Base-by-base conservation (phyloP, 2,797 vertebrate genomes). In the Helicolenus hilgendorfi region DNA sequence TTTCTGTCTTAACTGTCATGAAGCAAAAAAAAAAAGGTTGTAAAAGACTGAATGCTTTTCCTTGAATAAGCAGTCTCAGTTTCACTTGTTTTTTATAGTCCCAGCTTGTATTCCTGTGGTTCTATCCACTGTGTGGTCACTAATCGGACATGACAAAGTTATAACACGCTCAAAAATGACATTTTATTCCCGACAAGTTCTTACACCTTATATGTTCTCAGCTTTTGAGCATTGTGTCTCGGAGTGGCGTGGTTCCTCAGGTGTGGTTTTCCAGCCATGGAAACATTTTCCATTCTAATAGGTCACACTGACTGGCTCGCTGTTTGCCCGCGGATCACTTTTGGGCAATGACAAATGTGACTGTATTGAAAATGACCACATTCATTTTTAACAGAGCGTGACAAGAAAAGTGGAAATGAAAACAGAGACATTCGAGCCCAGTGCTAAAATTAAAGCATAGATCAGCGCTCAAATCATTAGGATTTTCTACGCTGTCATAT, bases 231-330 rank as follows among this genome's bases (percentile, higher is more conserved):
- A 38, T 67, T 59, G 77, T 68, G 45, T 88, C 53, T 79, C 58
- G 83, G 73, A 72, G 83, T 55, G 64, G 74, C 18, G 41, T 83
- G 83, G 69, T 26, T 84, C 72, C 38, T 87, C 89, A 92, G 93
- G 90, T 94, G 91, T 72, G 86, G 90, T 94, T 95, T 92, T 95
- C 81, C 90, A 89, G 79, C 87, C 56, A 77, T 72, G 83, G 88
- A 88, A 94, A 91, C 72, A 87, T 89, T 92, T 93, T 94, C 81
- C 90, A 88, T 88, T 88, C 84, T 82, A 92, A 91, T 88, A 87
- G 76, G 82, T 91, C 89, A 87, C 72, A 82, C 74, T 86, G 82
- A 84, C 86, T 72, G 73, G 41, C 84, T 77, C 2, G 49, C 85
- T 87, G 87, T 94, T 92, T 88, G 60, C 70, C 26, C 20, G 7